Evolutionary conservation across 2,113 vertebrate species (phyloP).

Genomic region (Ochotona princeps): DNA sequence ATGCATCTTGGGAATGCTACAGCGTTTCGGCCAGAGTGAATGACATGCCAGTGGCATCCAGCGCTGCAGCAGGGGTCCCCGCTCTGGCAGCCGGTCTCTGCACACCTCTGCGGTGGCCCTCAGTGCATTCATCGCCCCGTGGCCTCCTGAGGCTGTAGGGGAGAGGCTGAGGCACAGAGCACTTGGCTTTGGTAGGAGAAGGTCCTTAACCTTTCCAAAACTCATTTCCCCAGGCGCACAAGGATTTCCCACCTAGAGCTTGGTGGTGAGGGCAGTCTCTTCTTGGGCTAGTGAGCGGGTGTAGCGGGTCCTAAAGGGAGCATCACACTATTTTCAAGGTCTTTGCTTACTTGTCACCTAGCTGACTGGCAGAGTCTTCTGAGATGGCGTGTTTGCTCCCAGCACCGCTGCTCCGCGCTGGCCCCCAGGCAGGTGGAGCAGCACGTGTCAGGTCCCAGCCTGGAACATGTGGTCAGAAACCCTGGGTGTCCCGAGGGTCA

Average conservation of each 20-base stretch:
- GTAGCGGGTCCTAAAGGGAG: not conserved
- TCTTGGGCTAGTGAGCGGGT: not conserved
- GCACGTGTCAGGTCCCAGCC: not conserved
- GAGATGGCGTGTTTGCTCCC: rapidly evolving
- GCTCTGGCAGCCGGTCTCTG: not conserved
- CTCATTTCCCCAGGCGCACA: not conserved
- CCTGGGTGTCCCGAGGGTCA: not conserved
- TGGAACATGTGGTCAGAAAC: not conserved
- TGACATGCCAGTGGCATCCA: too few relatives aligned
- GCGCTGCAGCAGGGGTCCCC: too few relatives aligned
- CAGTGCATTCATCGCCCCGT: too few relatives aligned
- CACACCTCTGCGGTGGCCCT: not conserved
- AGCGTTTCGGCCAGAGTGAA: too few relatives aligned
- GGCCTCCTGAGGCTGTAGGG: not conserved
- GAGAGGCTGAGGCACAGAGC: not conserved
- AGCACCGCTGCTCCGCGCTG: rapidly evolving
- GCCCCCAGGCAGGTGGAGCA: not conserved
- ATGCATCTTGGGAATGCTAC: too few relatives aligned
- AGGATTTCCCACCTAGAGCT: not conserved
- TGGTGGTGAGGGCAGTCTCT: not conserved
- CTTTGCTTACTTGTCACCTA: not conserved
- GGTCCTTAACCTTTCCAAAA: not conserved
- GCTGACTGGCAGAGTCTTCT: too few relatives aligned
- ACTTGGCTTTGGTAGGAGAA: not conserved
- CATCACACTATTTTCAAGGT: too few relatives aligned